Base-by-base conservation (phyloP, 2,113 vertebrate species). In the Excalfactoria chinensis region DNA sequence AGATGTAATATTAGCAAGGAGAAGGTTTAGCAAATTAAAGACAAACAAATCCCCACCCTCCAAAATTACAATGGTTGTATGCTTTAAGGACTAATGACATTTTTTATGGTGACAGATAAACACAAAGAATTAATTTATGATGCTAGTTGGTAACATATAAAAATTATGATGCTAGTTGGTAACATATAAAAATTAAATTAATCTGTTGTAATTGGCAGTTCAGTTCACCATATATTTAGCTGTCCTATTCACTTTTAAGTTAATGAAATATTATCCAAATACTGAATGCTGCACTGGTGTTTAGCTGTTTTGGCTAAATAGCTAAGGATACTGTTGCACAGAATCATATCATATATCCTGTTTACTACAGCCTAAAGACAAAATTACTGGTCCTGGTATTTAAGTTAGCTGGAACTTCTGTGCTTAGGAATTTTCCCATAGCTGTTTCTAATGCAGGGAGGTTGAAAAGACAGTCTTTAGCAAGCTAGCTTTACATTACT, bases 241-340 rank as follows among this genome's bases (percentile, higher is more conserved):
- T 81, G 20, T 93, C 63, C 16, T 90, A 88, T 90, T 95, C 81
- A 93, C 83, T 92, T 96, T 88, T 93, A 96, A 97, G 91, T 85
- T 89, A 78, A 88, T 92, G 69, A 95, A 94, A 95, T 95, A 94
- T 73, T 96, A 95, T 58, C 78, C 69, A 91, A 95, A 96, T 84
- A 87, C 11, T 0, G 4, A 96, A 78, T 90, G 72, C 46, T 93
- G 49, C 71, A 92, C 67, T 93, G 68, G 80, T 91, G 85, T n/a
- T n/a, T n/a, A n/a, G 92, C 94, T 93, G 84, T 96, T 96, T 90
- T 95, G 87, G 86, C 88, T 97, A 94, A 95, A 96, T 93, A 96
- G 40, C 53, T 95, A 82, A 76, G 83, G 94, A 93, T 96, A 95
- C 13, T 91, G 46, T 93, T 90, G 69, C 90, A 79, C 20, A 94